A percentile compares a stretch with the other conserved stretches of the same genome.
Evolutionary conservation across 2,797 vertebrate species (phyloP).

Genomic region (Avahi laniger): DNA sequence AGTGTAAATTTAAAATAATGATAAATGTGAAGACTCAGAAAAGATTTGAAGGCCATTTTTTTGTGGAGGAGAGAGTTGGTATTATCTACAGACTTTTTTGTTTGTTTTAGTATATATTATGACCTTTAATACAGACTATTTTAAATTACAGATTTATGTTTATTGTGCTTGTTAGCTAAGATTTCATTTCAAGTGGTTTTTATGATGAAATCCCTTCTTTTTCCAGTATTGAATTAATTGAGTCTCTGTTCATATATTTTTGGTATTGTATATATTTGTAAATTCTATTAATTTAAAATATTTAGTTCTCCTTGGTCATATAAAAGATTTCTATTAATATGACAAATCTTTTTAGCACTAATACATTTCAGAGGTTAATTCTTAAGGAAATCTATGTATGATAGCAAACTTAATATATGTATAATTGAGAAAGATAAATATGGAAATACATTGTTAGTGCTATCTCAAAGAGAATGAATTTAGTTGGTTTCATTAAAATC

Average conservation of each 20-base stretch:
- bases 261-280: conserved; percentile 10
- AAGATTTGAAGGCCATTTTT: not conserved
- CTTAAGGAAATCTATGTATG: not conserved
- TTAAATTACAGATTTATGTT: not conserved
- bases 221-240: not conserved
- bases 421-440: conserved; percentile 13
- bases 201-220: not conserved
- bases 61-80: not conserved
- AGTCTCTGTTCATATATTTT: not conserved
- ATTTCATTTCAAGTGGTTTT: conserved; percentile 13
- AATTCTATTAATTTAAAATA: conserved; percentile 25
- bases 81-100: not conserved
- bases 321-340: not conserved
- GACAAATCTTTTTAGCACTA: conserved; percentile 7
- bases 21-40: not conserved
- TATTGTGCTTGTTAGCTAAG: not conserved
- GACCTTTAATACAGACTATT: not conserved
- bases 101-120: not conserved
- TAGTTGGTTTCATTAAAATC: not conserved
- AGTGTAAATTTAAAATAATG: not conserved
- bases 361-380: not conserved
- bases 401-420: not conserved
- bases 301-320: not conserved
- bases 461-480: not conserved
- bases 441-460: not conserved